Conservation (phyloP, 2,797 vertebrate genomes). For the Pantherophis alleghaniensis region DNA sequence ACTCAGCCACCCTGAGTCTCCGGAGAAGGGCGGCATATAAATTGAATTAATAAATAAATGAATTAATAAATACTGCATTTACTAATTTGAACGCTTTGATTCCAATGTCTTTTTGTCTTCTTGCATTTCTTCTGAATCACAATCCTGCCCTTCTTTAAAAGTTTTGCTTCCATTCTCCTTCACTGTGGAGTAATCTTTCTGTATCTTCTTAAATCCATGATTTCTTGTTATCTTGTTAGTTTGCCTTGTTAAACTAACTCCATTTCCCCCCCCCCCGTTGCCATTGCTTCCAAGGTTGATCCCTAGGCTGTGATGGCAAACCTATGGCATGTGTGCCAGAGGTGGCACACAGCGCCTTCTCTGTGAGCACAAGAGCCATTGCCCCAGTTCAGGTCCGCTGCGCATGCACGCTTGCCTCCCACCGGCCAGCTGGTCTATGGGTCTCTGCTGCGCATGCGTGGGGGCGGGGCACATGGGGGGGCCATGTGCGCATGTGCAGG, state of each 20-base stretch:
- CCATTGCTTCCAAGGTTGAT: not conserved
- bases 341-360: too few species aligned
- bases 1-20: too few species aligned
- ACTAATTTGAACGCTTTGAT: not conserved
- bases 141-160: not conserved
- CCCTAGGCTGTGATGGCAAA: too few species aligned
- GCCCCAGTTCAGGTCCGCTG: too few species aligned
- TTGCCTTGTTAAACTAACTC: not conserved
- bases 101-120: not conserved
- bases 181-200: not conserved
- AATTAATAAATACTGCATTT: not conserved
- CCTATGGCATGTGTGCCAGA: too few species aligned
- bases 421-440: too few species aligned
- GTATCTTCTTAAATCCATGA: not conserved
- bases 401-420: too few species aligned
- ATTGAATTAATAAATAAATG: too few species aligned
- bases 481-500: too few species aligned
- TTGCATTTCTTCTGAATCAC: not conserved
- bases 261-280: not conserved
- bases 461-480: accelerated
- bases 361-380: too few species aligned
- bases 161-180: not conserved
- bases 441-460: too few species aligned
- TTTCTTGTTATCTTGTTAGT: not conserved
- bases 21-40: too few species aligned